phyloP scores from a whole-genome alignment of 2,113 vertebrate species.

The Petromus typicus region DNA sequence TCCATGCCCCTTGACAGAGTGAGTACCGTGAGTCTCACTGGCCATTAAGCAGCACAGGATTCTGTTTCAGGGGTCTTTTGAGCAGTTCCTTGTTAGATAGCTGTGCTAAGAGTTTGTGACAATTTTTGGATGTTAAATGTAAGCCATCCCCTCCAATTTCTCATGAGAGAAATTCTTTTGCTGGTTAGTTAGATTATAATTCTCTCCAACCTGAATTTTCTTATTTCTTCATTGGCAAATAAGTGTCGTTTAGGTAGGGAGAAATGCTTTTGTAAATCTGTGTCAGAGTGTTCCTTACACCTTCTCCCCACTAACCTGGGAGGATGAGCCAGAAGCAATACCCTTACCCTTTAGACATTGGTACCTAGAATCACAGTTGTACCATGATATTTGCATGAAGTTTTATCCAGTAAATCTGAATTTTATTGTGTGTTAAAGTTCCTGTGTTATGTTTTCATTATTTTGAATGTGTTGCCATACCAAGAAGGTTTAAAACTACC shows the following conservation, averaged over 20 bases:
- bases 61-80: slow-evolving; percentile 42
- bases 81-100: slow-evolving; percentile 57
- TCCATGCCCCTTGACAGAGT: slow-evolving; percentile 5
- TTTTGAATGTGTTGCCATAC: slow-evolving; percentile 67
- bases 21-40: slow-evolving; percentile 3
- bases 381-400: slow-evolving; percentile 40
- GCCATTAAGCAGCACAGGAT: not conserved
- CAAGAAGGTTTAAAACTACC: slow-evolving; percentile 81
- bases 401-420: slow-evolving; percentile 36
- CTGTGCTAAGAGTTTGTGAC: slow-evolving; percentile 41
- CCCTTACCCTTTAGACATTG: slow-evolving; percentile 53
- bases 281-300: not conserved
- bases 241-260: slow-evolving; percentile 51
- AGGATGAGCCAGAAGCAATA: slow-evolving; percentile 46
- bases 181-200: slow-evolving; percentile 43
- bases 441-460: slow-evolving; percentile 73
- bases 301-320: slow-evolving; percentile 6
- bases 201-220: slow-evolving; percentile 52
- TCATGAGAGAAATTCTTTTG: slow-evolving; percentile 45
- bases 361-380: not conserved
- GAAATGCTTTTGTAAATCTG: slow-evolving; percentile 59
- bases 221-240: slow-evolving; percentile 66
- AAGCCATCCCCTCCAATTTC: slow-evolving; percentile 46
- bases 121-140: slow-evolving; percentile 42
- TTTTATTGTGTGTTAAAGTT: slow-evolving; percentile 69